Conservation (phyloP, 2,888 invertebrate species). For the Meteorus cinctellus region DNA sequence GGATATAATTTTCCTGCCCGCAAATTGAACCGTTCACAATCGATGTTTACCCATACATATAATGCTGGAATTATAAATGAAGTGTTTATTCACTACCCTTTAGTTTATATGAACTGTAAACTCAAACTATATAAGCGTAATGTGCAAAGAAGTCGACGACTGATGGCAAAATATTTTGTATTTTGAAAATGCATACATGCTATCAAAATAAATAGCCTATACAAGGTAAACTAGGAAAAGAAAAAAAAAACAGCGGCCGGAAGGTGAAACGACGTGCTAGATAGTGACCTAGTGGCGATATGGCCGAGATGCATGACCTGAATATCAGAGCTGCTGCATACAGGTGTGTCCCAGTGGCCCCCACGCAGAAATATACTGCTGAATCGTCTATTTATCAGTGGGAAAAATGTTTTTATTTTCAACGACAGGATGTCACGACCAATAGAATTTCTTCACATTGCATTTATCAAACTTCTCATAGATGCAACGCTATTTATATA, state of each 20-base stretch:
- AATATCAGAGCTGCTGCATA: conserved; percentile 64
- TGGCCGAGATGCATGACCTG: conserved; percentile 72
- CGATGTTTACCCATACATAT: too few species aligned
- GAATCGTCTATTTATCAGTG: neutral
- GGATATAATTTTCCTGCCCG: too few species aligned
- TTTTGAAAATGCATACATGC: too few species aligned
- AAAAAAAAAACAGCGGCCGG: conserved; percentile 50
- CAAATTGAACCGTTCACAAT: too few species aligned
- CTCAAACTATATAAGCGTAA: too few species aligned
- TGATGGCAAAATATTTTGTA: too few species aligned
- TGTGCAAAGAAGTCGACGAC: too few species aligned
- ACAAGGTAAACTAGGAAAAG: conserved; percentile 29
- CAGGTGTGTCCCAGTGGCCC: conserved; percentile 70
- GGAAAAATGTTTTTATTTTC: too few species aligned
- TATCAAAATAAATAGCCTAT: neutral
- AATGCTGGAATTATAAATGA: too few species aligned
- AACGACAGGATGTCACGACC: too few species aligned
- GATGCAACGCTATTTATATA: neutral
- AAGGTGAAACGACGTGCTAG: conserved; percentile 51
- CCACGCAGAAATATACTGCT: conserved; percentile 37
- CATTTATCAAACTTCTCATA: neutral
- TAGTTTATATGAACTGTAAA: too few species aligned
- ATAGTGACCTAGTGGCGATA: conserved; percentile 70
- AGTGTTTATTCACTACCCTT: too few species aligned
- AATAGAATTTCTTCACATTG: neutral